A percentile compares a stretch with the other conserved stretches of the same genome.
Conservation (phyloP, 2,113 vertebrate genomes). For the Ophthalmolycus amberensis region DNA sequence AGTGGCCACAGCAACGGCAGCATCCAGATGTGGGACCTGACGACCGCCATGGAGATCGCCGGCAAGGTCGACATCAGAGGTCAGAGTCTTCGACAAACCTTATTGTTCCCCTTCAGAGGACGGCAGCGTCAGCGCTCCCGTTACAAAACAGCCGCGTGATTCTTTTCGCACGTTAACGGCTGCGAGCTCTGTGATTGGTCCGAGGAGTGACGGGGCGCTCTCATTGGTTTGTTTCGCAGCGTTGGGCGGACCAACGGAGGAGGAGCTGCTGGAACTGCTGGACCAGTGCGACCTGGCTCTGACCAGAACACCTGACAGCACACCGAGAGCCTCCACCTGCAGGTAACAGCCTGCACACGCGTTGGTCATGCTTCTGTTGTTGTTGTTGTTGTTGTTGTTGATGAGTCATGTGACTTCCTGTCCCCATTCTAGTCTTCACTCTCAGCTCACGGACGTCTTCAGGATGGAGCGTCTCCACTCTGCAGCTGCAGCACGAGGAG, state of each 20-base stretch:
- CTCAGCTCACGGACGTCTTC: conserved; percentile 71
- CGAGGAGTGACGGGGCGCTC: neutral
- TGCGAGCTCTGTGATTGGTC: conserved; percentile 8
- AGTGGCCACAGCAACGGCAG: conserved; percentile 92
- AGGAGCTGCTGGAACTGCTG: conserved; percentile 90
- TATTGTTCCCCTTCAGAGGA: neutral
- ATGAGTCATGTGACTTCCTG: conserved; percentile 27
- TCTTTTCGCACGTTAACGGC: neutral
- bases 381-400: neutral
- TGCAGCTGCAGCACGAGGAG: conserved; percentile 29
- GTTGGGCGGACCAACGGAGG: conserved; percentile 87
- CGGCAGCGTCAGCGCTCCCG: neutral
- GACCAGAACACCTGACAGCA: conserved; percentile 84
- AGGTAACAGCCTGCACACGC: conserved; percentile 71
- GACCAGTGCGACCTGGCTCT: conserved; percentile 90
- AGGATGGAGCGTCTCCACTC: conserved; percentile 56
- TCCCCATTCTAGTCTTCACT: conserved; percentile 76
- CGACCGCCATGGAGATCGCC: conserved; percentile 90
- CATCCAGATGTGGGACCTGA: conserved; percentile 95
- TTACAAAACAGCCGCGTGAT: neutral
- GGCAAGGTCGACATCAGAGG: conserved; percentile 84
- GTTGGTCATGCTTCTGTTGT: neutral
- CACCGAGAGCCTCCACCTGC: conserved; percentile 81
- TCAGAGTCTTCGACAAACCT: conserved; percentile 29
- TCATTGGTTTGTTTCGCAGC: conserved; percentile 68